Percentiles rank a stretch among this genome's conserved stretches.
These are phyloP conservation scores for Sebastes melanostomus DNA, from an alignment of 2,797 vertebrate genomes.

Conservation along the genomic window DNA sequence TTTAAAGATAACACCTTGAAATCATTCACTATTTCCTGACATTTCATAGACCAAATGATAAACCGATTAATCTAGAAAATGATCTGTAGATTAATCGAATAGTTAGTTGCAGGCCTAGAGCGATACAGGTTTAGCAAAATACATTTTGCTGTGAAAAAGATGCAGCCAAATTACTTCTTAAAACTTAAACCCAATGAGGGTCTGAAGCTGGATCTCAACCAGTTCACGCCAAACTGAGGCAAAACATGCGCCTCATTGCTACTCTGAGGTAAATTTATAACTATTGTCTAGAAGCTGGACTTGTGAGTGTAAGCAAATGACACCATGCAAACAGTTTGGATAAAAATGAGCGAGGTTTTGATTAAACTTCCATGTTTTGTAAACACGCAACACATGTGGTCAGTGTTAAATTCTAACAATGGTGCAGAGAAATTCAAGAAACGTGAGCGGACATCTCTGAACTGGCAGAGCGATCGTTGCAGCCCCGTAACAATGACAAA, in stretches of 20 bases:
- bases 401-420: slow-evolving; percentile 55
- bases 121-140: neutral
- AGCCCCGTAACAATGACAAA: slow-evolving; percentile 33
- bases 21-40: too few species aligned
- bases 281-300: slow-evolving; percentile 59
- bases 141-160: neutral
- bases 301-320: slow-evolving; percentile 72
- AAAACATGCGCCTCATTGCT: slow-evolving; percentile 14
- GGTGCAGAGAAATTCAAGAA: slow-evolving; percentile 36
- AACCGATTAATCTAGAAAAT: too few species aligned
- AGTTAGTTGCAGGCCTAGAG: too few species aligned
- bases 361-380: slow-evolving; percentile 72
- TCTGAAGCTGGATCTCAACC: neutral
- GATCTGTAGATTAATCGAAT: too few species aligned
- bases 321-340: slow-evolving; percentile 68
- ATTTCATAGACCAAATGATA: too few species aligned
- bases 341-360: slow-evolving; percentile 71
- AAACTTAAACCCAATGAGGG: neutral
- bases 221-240: slow-evolving; percentile 1
- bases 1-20: too few species aligned
- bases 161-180: neutral
- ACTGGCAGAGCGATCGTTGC: slow-evolving; percentile 6
- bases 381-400: slow-evolving; percentile 75
- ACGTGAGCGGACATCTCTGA: slow-evolving; percentile 33
- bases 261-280: slow-evolving; percentile 40